Evolutionary conservation across 1,140 invertebrate genomes (phyloP), one percentile per base, ranked within the genome.

Genomic region (Arctopsyche grandis): DNA sequence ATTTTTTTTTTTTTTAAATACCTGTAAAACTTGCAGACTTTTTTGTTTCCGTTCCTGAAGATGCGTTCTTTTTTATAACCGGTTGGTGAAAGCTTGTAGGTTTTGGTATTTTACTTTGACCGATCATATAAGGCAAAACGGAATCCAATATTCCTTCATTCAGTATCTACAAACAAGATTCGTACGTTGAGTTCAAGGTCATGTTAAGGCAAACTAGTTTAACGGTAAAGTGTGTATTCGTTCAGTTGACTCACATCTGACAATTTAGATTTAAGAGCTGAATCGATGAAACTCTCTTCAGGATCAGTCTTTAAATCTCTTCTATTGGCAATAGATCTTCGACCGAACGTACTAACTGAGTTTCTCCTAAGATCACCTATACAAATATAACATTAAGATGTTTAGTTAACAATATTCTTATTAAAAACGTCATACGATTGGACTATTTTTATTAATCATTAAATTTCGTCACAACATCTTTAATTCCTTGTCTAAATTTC

Each of bases 101-200:
- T 83, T 88, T 89, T 7, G 85, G 82, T 12, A 90, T 89, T 78
- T 88, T 88, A 71, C 85, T 86, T 46, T 88, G 87, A 12, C 87
- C 87, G 9, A 92, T 86, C 82, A 94, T 89, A 79, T 93, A 93
- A 0, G 93, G 92, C 9, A 95, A 84, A 76, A 95, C 91, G 0
- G 94, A 94, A 85, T 95, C 94, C 21, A 95, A 85, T 76, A 95
- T 89, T 22, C 94, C 94, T 87, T 95, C 93, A 66, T 93, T 92
- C 73, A 94, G 89, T 5, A 94, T 90, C 87, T 93, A 88, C 77
- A 90, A 90, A 70, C 75, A 16, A 66, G 76, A 69, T 60, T 75
- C 66, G 9, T 24, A 52, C 16, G 77, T 24, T 79, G 82, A 75
- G 43, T n/a, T 77, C 9, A 83, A 69, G 52, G 82, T 19, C 60